These are phyloP conservation scores for Acanthacorydalis orientalis DNA, from an alignment of 2,888 invertebrate genomes.

Conservation along the genomic window DNA sequence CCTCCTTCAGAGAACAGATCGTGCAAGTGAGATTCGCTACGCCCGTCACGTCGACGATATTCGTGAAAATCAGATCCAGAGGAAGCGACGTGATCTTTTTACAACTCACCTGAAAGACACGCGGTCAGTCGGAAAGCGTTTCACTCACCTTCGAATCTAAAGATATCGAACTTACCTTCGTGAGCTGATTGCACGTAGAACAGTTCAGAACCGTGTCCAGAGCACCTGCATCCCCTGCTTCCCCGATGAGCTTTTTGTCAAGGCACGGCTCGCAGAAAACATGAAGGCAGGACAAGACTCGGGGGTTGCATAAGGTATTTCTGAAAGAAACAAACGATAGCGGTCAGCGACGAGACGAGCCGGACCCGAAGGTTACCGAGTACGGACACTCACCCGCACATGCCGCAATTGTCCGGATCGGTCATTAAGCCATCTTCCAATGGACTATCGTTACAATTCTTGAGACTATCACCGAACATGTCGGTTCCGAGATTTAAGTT, in stretches of 20 bases:
- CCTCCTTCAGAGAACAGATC: slow-evolving; percentile 89
- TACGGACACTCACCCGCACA: slow-evolving; percentile 23
- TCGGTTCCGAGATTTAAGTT: slow-evolving; percentile 21
- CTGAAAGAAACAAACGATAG: slow-evolving; percentile 25
- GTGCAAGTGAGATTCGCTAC: slow-evolving; percentile 57
- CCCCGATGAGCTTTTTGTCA: slow-evolving; percentile 57
- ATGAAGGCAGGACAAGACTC: slow-evolving; percentile 84
- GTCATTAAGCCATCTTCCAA: slow-evolving; percentile 24
- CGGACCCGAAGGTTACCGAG: slow-evolving; percentile 6
- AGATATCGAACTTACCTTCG: slow-evolving; percentile 37
- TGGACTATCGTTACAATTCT: slow-evolving; percentile 21
- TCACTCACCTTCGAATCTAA: not conserved
- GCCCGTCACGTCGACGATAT: slow-evolving; percentile 67
- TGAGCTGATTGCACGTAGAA: slow-evolving; percentile 72
- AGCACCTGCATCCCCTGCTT: slow-evolving; percentile 48
- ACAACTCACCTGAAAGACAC: slow-evolving; percentile 38
- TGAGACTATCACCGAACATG: slow-evolving; percentile 24
- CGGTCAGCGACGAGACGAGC: not conserved
- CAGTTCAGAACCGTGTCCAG: slow-evolving; percentile 50
- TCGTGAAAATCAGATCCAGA: slow-evolving; percentile 73
- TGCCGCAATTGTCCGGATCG: slow-evolving; percentile 26
- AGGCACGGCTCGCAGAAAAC: slow-evolving; percentile 89
- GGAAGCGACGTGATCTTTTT: slow-evolving; percentile 67
- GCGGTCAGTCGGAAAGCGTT: not conserved
- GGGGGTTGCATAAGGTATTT: slow-evolving; percentile 62